Percentiles rank a stretch among this genome's conserved stretches.
Evolutionary conservation across 2,888 invertebrate species (phyloP).

Genomic region (Drosophila seclusa): DNA sequence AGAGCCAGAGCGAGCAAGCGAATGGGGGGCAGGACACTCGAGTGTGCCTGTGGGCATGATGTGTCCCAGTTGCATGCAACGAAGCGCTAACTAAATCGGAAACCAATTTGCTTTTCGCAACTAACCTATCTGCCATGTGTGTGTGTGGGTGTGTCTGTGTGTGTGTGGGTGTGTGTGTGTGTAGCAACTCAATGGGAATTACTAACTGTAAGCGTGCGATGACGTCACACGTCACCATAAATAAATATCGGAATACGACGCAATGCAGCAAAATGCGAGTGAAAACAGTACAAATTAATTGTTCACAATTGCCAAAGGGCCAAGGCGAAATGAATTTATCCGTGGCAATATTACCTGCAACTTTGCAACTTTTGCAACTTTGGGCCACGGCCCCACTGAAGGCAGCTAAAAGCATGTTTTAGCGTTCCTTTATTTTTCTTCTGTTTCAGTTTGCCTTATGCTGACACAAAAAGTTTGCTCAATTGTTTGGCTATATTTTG

Average conservation of each 20-base stretch:
- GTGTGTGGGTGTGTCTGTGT: not conserved
- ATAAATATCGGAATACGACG: slow-evolving; percentile 49
- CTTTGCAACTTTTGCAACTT: slow-evolving; percentile 3
- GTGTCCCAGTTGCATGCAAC: slow-evolving; percentile 41
- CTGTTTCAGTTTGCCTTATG: slow-evolving; percentile 8
- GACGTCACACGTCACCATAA: slow-evolving; percentile 35
- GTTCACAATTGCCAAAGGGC: slow-evolving; percentile 25
- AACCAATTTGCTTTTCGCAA: slow-evolving; percentile 71
- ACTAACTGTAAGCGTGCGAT: slow-evolving; percentile 38
- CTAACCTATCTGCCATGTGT: slow-evolving; percentile 21
- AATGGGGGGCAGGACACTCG: slow-evolving; percentile 9
- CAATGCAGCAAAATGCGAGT: slow-evolving; percentile 51
- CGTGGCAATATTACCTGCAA: not conserved
- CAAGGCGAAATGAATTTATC: slow-evolving; percentile 5
- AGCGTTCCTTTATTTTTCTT: not conserved
- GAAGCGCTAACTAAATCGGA: slow-evolving; percentile 62
- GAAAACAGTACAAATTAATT: slow-evolving; percentile 55
- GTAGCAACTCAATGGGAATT: slow-evolving; percentile 51
- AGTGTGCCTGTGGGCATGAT: slow-evolving; percentile 42
- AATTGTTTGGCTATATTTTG: slow-evolving; percentile 31
- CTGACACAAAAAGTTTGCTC: slow-evolving; percentile 56
- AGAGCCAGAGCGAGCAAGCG: not conserved
- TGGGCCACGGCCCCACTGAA: not conserved
- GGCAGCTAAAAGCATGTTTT: not conserved
- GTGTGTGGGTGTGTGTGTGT: slow-evolving; percentile 18